These are phyloP conservation scores for Sarcophaga peregrina DNA, from an alignment of 1,140 invertebrate species.

Conservation along the genomic window DNA sequence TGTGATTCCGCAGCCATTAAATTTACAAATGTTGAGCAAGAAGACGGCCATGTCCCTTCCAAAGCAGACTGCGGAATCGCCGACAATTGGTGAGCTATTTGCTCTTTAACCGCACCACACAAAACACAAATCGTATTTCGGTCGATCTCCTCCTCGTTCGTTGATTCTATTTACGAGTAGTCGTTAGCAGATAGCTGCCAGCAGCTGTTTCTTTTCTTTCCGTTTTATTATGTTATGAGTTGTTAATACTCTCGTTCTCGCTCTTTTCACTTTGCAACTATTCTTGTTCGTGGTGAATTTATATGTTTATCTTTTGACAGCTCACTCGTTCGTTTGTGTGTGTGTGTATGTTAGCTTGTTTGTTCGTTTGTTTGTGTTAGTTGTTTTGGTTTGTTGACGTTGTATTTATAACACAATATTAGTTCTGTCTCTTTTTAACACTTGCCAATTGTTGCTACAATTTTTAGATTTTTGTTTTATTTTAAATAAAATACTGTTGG, in stretches of 20 bases:
- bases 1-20: constrained; percentile 83
- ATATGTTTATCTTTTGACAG: not conserved
- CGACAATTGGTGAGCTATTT: constrained; percentile 38
- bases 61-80: constrained; percentile 53
- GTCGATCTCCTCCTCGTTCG: constrained; percentile 24
- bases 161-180: constrained; percentile 1
- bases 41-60: constrained; percentile 79
- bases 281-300: not conserved
- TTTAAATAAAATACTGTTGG: constrained; percentile 15
- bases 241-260: not conserved
- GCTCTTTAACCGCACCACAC: constrained; percentile 37
- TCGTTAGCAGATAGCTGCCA: not conserved
- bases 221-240: not conserved
- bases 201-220: not conserved
- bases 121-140: constrained; percentile 29
- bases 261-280: not conserved
- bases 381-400: constrained; percentile 18
- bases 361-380: not conserved
- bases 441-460: not conserved
- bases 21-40: constrained; percentile 88
- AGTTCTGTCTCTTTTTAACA: not conserved
- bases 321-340: not conserved
- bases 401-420: not conserved
- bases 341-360: not conserved
- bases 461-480: not conserved